Evolutionary conservation across 1,140 invertebrate species (phyloP).

Genomic region (Apis cerana): DNA sequence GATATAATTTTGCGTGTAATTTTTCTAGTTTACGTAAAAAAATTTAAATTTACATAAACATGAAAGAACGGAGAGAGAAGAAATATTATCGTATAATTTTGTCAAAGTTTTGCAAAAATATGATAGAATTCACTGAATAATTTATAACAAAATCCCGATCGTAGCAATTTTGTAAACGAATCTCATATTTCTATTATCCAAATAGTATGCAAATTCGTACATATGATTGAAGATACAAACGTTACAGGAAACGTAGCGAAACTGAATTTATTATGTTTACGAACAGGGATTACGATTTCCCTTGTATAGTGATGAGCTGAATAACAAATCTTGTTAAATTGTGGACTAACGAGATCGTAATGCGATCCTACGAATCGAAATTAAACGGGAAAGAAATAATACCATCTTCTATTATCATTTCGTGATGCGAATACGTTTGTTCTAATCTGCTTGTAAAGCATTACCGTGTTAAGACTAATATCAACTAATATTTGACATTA

Average conservation of each 20-base stretch:
- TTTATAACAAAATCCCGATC: neutral
- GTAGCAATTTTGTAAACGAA: neutral
- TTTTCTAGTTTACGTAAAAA: neutral
- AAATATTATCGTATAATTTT: neutral
- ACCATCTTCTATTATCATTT: slow-evolving; percentile 16
- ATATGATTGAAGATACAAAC: neutral
- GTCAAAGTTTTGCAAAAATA: neutral
- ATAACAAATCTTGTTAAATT: slow-evolving; percentile 36
- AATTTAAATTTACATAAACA: no score
- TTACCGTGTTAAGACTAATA: slow-evolving; percentile 2
- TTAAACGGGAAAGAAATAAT: slow-evolving; percentile 37
- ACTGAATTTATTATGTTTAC: slow-evolving; percentile 11
- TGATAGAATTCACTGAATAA: neutral
- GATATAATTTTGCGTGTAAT: no score
- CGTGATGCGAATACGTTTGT: neutral
- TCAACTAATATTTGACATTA: neutral
- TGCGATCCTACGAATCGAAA: neutral
- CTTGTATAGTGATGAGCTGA: neutral
- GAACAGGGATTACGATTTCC: neutral
- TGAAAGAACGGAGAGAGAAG: no score
- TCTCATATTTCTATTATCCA: neutral
- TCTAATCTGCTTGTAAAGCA: slow-evolving; percentile 35
- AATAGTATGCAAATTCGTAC: slow-evolving; percentile 1
- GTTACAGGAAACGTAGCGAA: neutral
- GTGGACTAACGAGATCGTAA: slow-evolving; percentile 23